A percentile compares a stretch with the other conserved stretches of the same genome.
Evolutionary conservation across 2,113 vertebrate species (phyloP).

Genomic region (Labrus mixtus): DNA sequence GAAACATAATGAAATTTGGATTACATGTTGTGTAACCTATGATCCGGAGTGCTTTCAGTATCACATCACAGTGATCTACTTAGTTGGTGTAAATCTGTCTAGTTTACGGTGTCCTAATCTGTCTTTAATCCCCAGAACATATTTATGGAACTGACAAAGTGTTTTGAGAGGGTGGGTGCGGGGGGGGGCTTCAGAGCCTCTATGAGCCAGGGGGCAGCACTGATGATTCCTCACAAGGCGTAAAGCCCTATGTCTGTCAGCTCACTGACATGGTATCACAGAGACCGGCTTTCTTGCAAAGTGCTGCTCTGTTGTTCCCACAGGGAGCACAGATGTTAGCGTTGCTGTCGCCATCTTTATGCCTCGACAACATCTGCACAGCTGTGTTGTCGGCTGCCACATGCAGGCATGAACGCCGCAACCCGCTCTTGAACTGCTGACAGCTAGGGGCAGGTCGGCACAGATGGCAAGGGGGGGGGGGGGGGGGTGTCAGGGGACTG

Average conservation of each 20-base stretch:
- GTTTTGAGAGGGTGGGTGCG: conserved; percentile 24
- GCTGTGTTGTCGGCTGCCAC: conserved; percentile 68
- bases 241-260: conserved; percentile 55
- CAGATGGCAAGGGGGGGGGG: conserved; percentile 73
- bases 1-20: conserved; percentile 43
- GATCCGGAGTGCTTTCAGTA: conserved; percentile 49
- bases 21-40: conserved; percentile 51
- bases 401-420: conserved; percentile 29
- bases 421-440: conserved; percentile 69
- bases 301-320: conserved; percentile 69
- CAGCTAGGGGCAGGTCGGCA: conserved; percentile 73
- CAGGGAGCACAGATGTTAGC: conserved; percentile 77
- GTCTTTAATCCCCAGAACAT: conserved; percentile 69
- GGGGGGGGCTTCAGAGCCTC: conserved; percentile 11
- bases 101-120: conserved; percentile 72
- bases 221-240: conserved; percentile 47
- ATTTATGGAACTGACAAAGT: conserved; percentile 65
- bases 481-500: conserved; percentile 60
- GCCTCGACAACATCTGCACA: conserved; percentile 74
- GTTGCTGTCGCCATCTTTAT: conserved; percentile 57
- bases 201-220: conserved; percentile 21
- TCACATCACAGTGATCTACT: conserved; percentile 62
- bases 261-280: conserved; percentile 57
- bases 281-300: conserved; percentile 61
- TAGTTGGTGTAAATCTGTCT: conserved; percentile 63